Base-by-base conservation (phyloP, 2,113 vertebrate genomes). In the Corydoras sp. region DNA sequence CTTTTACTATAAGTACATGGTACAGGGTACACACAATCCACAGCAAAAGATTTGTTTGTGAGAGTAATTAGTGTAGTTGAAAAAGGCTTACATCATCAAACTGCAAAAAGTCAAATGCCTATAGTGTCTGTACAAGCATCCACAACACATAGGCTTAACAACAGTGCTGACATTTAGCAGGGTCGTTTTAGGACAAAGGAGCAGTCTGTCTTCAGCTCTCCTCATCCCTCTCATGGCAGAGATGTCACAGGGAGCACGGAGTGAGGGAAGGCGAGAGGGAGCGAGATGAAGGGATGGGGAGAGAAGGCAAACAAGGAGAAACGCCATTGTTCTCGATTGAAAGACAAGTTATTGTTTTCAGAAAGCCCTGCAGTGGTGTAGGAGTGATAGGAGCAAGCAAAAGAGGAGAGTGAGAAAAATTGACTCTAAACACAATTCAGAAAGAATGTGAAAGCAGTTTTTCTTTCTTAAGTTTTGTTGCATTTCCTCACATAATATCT, bases 191-290 rank as follows among this genome's bases (percentile, higher is more conserved):
- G 71, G 71, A 79, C 78, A 79, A 79, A 76, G 78, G 32, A 59
- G n/a, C n/a, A 29, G 15, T 72, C 71, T 77, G 80, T 72, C 63
- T 71, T 69, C 71, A 58, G 69, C 75, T 77, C 77, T 65, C 74
- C 78, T 72, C 77, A 63, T 79, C 69, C 56, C 66, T 62, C 77
- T 66, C 82, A 86, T 87, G 85, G 87, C 83, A 77, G 88, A 84
- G 87, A 89, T 87, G 87, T 88, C 88, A 87, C 87, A 87, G 86
- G 81, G 83, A 83, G 85, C 87, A 82, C 83, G 80, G 81, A 85
- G 83, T 80, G 80, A 88, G 81, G 75, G 84, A 83, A 63, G 64
- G 48, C 5, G 58, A 75, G 65, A 77, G 77, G 77, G 75, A 76
- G 74, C 78, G 76, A 73, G 76, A 79, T 67, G 64, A 53, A 66